A percentile compares a stretch with the other conserved stretches of the same genome.
These are phyloP conservation scores for Drosophila pallidifrons DNA, from an alignment of 1,140 invertebrate species.

Conservation along the genomic window DNA sequence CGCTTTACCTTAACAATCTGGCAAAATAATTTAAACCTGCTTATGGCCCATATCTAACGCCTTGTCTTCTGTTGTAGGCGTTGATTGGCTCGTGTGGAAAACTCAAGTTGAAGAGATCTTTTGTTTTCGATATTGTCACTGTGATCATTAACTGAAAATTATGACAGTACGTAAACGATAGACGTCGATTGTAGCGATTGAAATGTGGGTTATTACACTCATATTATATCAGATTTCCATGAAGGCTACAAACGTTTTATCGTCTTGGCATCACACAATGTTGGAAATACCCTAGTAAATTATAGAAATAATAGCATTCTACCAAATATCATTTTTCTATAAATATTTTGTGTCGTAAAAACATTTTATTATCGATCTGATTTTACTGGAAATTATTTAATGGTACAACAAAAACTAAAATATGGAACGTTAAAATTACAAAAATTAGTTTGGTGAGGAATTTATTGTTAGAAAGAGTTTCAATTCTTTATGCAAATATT, in stretches of 20 bases:
- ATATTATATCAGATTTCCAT: slow-evolving; percentile 10
- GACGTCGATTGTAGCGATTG: neutral
- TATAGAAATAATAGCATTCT: no score
- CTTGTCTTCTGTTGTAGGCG: slow-evolving; percentile 28
- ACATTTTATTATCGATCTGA: no score
- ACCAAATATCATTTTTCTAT: no score
- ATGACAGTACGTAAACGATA: neutral
- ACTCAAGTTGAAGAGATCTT: slow-evolving; percentile 10
- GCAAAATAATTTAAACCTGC: slow-evolving; percentile 25
- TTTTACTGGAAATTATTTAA: no score
- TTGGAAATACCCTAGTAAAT: no score
- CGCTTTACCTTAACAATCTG: neutral
- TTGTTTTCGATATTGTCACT: slow-evolving; percentile 35
- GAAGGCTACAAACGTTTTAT: neutral
- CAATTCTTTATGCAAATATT: no score
- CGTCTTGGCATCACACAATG: neutral
- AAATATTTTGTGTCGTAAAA: no score
- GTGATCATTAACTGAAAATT: slow-evolving; percentile 18
- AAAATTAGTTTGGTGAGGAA: no score
- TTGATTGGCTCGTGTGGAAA: slow-evolving; percentile 25
- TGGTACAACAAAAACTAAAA: no score
- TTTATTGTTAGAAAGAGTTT: no score
- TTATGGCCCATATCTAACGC: neutral
- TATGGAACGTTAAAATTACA: no score
- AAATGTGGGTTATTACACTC: slow-evolving; percentile 11